A percentile compares a stretch with the other conserved stretches of the same genome.
Evolutionary conservation across 2,113 vertebrate species (phyloP).

Genomic region (Trichomycterus rosablanca): DNA sequence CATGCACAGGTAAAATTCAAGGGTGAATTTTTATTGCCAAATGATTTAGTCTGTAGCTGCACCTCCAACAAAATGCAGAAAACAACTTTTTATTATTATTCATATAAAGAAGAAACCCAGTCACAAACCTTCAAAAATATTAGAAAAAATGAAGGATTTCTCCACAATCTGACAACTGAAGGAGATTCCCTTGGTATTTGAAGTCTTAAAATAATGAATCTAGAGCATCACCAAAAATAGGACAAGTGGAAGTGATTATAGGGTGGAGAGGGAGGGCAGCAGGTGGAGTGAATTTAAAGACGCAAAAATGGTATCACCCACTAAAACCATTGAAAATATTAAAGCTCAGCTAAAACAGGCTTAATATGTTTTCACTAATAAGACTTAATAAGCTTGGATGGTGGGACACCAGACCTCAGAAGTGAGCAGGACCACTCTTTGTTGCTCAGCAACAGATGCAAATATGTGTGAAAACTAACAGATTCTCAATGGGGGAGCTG

Average conservation of each 20-base stretch:
- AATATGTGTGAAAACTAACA: conserved; percentile 15
- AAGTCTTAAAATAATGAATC: conserved; percentile 55
- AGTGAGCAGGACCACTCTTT: conserved; percentile 16
- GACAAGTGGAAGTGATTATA: conserved; percentile 54
- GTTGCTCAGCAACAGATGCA: conserved; percentile 39
- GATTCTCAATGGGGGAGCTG: conserved; percentile 6
- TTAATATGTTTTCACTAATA: too few species aligned
- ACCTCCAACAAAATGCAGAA: neutral
- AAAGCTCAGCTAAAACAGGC: too few species aligned
- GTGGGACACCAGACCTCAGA: conserved; percentile 2
- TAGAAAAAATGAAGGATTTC: too few species aligned
- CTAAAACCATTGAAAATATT: too few species aligned
- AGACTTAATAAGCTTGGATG: neutral
- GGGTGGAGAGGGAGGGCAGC: conserved; percentile 24
- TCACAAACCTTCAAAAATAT: too few species aligned
- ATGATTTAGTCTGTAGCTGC: neutral
- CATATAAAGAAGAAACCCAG: too few species aligned
- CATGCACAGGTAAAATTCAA: conserved; percentile 18
- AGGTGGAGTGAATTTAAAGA: conserved; percentile 21
- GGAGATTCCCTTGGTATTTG: conserved; percentile 1
- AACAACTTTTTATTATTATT: neutral
- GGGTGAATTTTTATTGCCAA: conserved; percentile 14
- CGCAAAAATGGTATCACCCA: too few species aligned
- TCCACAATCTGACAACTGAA: conserved; percentile 9
- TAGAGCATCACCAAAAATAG: conserved; percentile 71